phyloP scores from a whole-genome alignment of 2,888 invertebrate species.

The Pterobdella sp. region DNA sequence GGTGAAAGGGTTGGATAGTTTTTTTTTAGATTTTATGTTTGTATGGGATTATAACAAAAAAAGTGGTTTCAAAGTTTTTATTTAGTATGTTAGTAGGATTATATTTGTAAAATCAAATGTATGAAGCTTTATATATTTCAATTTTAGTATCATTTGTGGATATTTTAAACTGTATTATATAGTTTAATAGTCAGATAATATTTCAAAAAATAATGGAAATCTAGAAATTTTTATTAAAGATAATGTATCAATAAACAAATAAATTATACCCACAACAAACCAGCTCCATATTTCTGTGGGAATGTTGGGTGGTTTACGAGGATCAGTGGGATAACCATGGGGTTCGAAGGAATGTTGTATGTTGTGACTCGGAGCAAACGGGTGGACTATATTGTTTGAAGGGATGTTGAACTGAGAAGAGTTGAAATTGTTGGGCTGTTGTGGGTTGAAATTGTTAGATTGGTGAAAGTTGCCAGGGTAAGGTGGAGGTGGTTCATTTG shows the following conservation, averaged over 20 bases:
- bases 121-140: too few species aligned
- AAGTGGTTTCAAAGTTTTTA: not conserved
- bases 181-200: not conserved
- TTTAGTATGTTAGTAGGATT: not conserved
- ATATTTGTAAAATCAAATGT: not conserved
- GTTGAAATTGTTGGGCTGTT: not conserved
- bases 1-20: too few species aligned
- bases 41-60: not conserved
- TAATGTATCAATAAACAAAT: too few species aligned
- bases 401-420: not conserved
- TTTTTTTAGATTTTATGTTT: too few species aligned
- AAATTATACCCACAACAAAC: constrained; percentile 46
- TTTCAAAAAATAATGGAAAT: not conserved
- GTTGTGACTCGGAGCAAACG: not conserved
- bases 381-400: not conserved
- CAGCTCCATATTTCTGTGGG: constrained; percentile 47
- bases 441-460: not conserved
- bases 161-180: not conserved
- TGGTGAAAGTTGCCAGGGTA: not conserved
- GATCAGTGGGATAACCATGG: constrained; percentile 4
- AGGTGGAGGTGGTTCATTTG: not conserved
- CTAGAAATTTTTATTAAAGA: too few species aligned
- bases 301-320: constrained; percentile 43
- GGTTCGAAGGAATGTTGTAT: not conserved
- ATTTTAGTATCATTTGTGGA: not conserved